A percentile compares a stretch with the other conserved stretches of the same genome.
Evolutionary conservation across 1,140 invertebrate genomes (phyloP).

Genomic region (Sycophaga agraensis): DNA sequence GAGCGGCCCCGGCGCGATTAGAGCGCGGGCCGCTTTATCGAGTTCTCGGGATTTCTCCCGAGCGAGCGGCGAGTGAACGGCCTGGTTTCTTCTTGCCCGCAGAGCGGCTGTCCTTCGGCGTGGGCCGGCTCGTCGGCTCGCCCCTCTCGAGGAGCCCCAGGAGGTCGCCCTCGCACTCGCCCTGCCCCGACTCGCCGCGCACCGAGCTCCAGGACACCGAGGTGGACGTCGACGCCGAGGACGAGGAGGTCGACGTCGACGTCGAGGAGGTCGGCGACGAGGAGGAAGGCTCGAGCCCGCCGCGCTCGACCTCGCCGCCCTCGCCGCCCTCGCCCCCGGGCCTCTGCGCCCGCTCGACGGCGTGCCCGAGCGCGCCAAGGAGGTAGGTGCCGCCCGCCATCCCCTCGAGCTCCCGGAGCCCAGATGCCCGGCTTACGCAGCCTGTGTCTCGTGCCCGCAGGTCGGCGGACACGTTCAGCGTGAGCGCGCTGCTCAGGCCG

Average conservation of each 20-base stretch:
- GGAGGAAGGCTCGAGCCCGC: slow-evolving; percentile 43
- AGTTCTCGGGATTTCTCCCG: too few species aligned
- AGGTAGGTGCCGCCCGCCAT: too few species aligned
- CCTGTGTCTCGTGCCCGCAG: too few species aligned
- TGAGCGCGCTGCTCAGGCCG: slow-evolving; percentile 73
- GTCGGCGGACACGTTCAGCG: slow-evolving; percentile 74
- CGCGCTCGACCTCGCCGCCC: slow-evolving; percentile 47
- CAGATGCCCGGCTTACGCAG: too few species aligned
- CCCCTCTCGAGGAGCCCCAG: slow-evolving; percentile 50
- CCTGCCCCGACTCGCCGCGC: slow-evolving; percentile 46
- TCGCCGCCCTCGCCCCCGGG: slow-evolving; percentile 35
- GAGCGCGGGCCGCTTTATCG: too few species aligned
- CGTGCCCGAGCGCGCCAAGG: slow-evolving; percentile 56
- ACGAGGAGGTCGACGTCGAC: slow-evolving; percentile 52
- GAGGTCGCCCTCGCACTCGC: slow-evolving; percentile 48
- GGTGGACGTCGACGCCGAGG: slow-evolving; percentile 52
- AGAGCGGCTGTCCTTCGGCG: slow-evolving; percentile 55
- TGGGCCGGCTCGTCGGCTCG: slow-evolving; percentile 53
- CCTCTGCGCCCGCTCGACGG: too few species aligned
- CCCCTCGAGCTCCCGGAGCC: too few species aligned
- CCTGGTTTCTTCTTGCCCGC: too few species aligned
- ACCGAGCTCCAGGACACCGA: slow-evolving; percentile 47
- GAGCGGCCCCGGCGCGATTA: too few species aligned
- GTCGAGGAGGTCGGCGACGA: slow-evolving; percentile 55
- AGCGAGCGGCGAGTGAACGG: too few species aligned